A percentile compares a stretch with the other conserved stretches of the same genome.
Conservation (phyloP, 2,797 vertebrate genomes). For the Phrynocephalus vlangalii region DNA sequence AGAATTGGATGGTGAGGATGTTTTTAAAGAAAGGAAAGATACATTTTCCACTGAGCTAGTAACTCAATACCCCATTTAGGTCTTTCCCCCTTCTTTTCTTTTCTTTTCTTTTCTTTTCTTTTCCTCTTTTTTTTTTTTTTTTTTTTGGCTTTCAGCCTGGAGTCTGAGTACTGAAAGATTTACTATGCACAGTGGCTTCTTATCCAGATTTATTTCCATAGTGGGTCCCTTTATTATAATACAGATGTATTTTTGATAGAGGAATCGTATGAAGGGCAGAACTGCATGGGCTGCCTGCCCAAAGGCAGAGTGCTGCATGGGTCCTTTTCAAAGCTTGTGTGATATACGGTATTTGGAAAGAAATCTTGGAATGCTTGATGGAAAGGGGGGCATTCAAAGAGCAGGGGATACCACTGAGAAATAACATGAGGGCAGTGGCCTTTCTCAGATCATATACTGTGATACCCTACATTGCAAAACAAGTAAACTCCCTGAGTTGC, state of each 20-base stretch:
- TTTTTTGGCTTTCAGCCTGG: constrained; percentile 6
- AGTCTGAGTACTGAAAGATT: constrained; percentile 35
- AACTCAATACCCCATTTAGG: constrained; percentile 20
- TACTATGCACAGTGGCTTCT: constrained; percentile 51
- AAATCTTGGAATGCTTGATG: constrained; percentile 64
- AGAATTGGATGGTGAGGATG: constrained; percentile 51
- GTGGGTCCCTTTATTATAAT: constrained; percentile 41
- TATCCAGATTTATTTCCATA: constrained; percentile 49
- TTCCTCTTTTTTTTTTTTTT: not conserved
- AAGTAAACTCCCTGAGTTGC: not conserved
- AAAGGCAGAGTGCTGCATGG: constrained; percentile 62
- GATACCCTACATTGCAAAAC: constrained; percentile 40
- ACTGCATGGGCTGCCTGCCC: constrained; percentile 37
- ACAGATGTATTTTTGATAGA: constrained; percentile 44
- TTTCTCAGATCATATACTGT: constrained; percentile 32
- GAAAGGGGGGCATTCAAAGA: constrained; percentile 57
- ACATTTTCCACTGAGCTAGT: constrained; percentile 42
- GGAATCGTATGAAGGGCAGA: constrained; percentile 49
- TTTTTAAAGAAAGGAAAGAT: constrained; percentile 21
- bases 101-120: too few species aligned
- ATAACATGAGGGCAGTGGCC: constrained; percentile 26
- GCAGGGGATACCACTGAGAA: constrained; percentile 46
- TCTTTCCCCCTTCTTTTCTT: too few species aligned
- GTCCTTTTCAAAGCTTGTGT: constrained; percentile 47
- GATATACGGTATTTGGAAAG: constrained; percentile 65